Base-by-base conservation (phyloP, 2,113 vertebrate genomes). In the Mola mola region DNA sequence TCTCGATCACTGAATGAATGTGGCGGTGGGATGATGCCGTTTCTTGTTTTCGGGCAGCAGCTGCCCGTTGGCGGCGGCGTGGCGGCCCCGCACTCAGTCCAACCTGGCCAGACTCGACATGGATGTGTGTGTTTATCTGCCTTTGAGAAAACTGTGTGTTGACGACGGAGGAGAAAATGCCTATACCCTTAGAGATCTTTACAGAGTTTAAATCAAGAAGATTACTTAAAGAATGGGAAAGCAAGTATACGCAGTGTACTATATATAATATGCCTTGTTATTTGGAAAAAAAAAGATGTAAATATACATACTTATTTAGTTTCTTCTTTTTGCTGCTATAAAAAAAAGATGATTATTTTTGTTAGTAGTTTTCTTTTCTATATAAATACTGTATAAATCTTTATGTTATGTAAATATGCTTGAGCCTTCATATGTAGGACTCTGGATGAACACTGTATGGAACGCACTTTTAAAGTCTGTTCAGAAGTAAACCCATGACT, bases 281-380 rank as follows among this genome's bases (percentile, higher is more conserved):
- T 86, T 78, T 78, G 31, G 22, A 58, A 72, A 77, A 63, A 72
- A 78, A 79, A 74, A 83, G 73, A 81, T 88, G 85, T 92, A 90
- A 81, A 89, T 90, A 91, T 82, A 76, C 57, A 65, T 78, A 57
- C 58, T 79, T 86, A 73, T 76, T 70, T 85, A 87, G 81, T 83
- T 91, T 82, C 53, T 79, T 87, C 79, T 89, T 87, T 88, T 90
- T 91, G 89, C 89, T 91, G 89, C 89, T 93, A 91, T 91, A 70
- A 87, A 86, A 88, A 86, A 84, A 91, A 87, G 85, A 89, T 88
- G 82, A 91, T 91, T 91, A 85, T 91, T 93, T 92, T 86, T 90
- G 67, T 90, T 88, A 84, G 82, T 85, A 77, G 79, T 89, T 88
- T 83, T 88, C 65, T 86, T 89, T 92, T 92, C 88, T 91, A 87